Evolutionary conservation across 2,888 invertebrate genomes (phyloP).

Genomic region (Aphelenchoides bicaudatus): DNA sequence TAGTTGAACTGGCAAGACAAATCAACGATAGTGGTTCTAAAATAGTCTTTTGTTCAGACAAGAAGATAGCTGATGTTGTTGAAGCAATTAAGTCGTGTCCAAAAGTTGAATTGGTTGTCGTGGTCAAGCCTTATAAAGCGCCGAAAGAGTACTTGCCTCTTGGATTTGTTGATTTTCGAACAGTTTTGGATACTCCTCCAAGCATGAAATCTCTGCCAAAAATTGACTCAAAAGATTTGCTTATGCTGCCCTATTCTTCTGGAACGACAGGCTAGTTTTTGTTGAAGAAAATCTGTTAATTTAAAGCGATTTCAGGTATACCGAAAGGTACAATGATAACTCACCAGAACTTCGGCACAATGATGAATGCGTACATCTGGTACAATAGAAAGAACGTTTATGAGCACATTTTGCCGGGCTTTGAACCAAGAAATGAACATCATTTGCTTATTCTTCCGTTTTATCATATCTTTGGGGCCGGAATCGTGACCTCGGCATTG

Average conservation of each 20-base stretch:
- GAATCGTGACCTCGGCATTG: constrained; percentile 31
- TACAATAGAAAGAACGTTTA: constrained; percentile 6
- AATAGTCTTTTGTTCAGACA: constrained; percentile 44
- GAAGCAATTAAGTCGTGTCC: constrained; percentile 39
- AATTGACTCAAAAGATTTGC: constrained; percentile 31
- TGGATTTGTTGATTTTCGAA: constrained; percentile 22
- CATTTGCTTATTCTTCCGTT: constrained; percentile 52
- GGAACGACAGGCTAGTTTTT: constrained; percentile 21
- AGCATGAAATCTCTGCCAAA: constrained; percentile 12
- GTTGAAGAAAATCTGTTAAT: constrained; percentile 12
- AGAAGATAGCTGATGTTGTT: constrained; percentile 44
- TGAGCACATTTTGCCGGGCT: not conserved
- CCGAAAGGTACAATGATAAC: constrained; percentile 49
- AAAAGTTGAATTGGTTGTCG: constrained; percentile 15
- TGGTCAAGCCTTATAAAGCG: not conserved
- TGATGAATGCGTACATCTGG: constrained; percentile 26
- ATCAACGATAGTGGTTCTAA: constrained; percentile 45
- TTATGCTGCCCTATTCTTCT: constrained; percentile 35
- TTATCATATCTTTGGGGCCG: constrained; percentile 57
- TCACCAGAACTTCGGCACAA: constrained; percentile 43
- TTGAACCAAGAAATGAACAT: constrained; percentile 31
- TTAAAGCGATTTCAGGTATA: constrained; percentile 38
- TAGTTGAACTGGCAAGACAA: constrained; percentile 50
- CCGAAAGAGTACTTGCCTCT: not conserved
- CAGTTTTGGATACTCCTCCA: constrained; percentile 21